Percentiles rank a stretch among this genome's conserved stretches.
phyloP scores from a whole-genome alignment of 2,113 vertebrate species.

The Diphyllodes magnificus region DNA sequence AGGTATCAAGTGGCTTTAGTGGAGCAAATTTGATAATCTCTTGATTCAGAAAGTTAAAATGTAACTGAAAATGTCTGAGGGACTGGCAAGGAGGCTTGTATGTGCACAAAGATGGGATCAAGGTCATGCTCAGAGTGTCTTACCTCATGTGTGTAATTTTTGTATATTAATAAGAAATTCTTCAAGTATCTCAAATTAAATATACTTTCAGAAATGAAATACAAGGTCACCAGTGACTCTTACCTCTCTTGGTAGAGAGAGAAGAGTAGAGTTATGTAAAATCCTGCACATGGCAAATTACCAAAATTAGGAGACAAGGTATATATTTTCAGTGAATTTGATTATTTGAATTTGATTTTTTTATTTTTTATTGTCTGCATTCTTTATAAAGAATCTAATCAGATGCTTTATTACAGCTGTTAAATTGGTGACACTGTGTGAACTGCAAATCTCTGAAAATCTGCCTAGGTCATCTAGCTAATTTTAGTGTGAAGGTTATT shows the following conservation, averaged over 20 bases:
- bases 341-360: neutral
- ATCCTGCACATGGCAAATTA: neutral
- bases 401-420: neutral
- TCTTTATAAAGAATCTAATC: neutral
- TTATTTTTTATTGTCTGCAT: neutral
- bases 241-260: neutral
- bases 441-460: slow-evolving; percentile 9
- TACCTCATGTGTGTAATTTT: neutral
- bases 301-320: neutral
- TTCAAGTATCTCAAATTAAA: neutral
- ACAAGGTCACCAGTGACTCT: neutral
- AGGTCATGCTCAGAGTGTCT: neutral
- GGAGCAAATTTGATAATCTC: neutral
- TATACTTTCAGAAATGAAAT: neutral
- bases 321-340: neutral
- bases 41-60: neutral
- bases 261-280: neutral
- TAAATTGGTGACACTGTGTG: neutral
- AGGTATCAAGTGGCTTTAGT: neutral
- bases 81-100: neutral
- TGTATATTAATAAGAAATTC: neutral
- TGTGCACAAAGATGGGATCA: neutral
- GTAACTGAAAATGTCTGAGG: neutral
- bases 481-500: slow-evolving; percentile 18
- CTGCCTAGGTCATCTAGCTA: neutral